Percentiles rank a stretch among this genome's conserved stretches.
These are phyloP conservation scores for Lytechinus variegatus DNA, from an alignment of 35 echinoderm and acorn worm species.

Conservation along the genomic window DNA sequence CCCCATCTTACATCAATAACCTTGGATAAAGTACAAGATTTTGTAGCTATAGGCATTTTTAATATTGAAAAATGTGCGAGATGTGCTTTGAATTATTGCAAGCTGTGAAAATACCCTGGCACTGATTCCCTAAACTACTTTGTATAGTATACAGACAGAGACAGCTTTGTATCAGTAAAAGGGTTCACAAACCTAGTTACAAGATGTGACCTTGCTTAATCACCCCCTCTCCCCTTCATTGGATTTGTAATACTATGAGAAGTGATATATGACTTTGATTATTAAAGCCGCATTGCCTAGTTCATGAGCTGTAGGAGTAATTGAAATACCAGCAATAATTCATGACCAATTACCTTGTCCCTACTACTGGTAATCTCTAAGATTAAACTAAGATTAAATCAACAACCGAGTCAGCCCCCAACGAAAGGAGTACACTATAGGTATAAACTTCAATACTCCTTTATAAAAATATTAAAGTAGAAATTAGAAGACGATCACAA, in stretches of 20 bases:
- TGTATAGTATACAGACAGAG: not conserved
- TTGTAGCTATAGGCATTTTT: too few relatives aligned
- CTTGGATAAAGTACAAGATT: too few relatives aligned
- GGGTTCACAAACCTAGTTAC: not conserved
- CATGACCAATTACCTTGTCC: not conserved
- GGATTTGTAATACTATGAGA: not conserved
- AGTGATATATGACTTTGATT: constrained; percentile 4
- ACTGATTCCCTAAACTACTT: not conserved
- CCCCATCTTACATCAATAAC: too few relatives aligned
- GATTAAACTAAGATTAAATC: not conserved
- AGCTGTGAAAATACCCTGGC: not conserved
- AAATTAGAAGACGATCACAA: too few relatives aligned
- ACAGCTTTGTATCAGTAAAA: not conserved
- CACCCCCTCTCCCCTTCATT: not conserved
- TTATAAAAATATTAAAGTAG: too few relatives aligned
- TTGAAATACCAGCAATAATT: not conserved
- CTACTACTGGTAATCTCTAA: not conserved
- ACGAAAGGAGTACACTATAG: too few relatives aligned
- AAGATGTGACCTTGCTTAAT: not conserved
- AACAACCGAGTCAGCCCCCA: not conserved
- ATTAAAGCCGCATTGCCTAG: not conserved
- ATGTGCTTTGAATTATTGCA: too few relatives aligned
- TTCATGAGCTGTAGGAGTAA: not conserved
- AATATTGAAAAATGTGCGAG: too few relatives aligned
- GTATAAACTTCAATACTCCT: too few relatives aligned